Base-by-base conservation (phyloP, 2,113 vertebrate genomes). In the Semnornis frantzii region DNA sequence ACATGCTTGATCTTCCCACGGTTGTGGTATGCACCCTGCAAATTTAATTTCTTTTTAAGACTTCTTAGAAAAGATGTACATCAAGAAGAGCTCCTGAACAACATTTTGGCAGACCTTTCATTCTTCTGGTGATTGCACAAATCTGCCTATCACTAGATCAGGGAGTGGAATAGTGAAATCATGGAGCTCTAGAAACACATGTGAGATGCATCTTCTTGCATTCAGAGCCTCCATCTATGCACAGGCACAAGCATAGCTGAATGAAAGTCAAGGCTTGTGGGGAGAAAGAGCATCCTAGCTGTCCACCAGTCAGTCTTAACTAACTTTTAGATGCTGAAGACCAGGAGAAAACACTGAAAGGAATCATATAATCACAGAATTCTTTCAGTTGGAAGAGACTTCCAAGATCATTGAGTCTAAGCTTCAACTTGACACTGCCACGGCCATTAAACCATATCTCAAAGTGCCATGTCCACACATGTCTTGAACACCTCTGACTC, bases 221-320 rank as follows among this genome's bases (percentile, higher is more conserved):
- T 16, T 25, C 57, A 82, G 42, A 82, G 4, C 6, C 30, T 57
- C n/a, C 34, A 18, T 1, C 57, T 81, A 34, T 50, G 28, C 28
- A 69, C 5, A 10, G 16, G 30, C 18, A 39, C 10, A 2, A 1
- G 5, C 28, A 62, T 1, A 3, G 15, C 5, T 70, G 77, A 54
- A 81, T 12, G 11, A 48, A 74, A 83, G 15, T 21, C 1, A 37
- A 31, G 33, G 30, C 16, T 60, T 76, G 21, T 44, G 9, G 19
- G 58, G 33, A 62, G 64, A 80, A 71, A 42, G 42, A 63, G 58
- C 25, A 82, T 31, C 10, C 20, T 20, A 33, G 5, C 31, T 77
- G 20, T 28, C 33, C 33, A 12, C 6, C 18, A 73, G n/a, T 15
- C 34, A 69, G 20, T 27, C 31, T 39, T 48, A 15, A 54, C 58